Evolutionary conservation across 2,888 invertebrate genomes (phyloP).

Genomic region (Oscheius onirici): DNA sequence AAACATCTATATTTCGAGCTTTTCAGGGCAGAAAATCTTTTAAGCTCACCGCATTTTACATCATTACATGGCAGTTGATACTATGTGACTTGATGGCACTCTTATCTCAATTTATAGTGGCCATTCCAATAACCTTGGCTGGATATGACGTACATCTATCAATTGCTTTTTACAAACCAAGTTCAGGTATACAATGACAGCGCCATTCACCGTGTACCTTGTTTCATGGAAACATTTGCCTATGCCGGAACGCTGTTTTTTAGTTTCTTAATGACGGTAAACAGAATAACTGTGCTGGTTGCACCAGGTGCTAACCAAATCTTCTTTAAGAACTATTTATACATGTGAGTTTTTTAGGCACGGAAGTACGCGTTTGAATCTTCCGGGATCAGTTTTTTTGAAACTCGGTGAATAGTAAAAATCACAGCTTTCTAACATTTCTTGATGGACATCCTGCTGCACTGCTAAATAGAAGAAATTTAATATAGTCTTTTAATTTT

Average conservation of each 20-base stretch:
- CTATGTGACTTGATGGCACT: neutral
- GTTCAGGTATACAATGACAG: neutral
- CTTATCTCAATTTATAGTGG: neutral
- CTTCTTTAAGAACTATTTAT: neutral
- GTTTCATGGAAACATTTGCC: constrained; percentile 6
- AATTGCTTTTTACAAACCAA: neutral
- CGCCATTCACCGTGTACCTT: neutral
- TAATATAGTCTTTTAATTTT: too few species aligned
- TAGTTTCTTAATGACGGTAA: constrained; percentile 8
- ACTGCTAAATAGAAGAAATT: too few species aligned
- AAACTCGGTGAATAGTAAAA: too few species aligned
- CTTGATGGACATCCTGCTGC: too few species aligned
- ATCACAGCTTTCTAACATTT: too few species aligned
- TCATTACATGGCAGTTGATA: neutral
- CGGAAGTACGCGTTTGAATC: too few species aligned
- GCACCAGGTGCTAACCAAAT: neutral
- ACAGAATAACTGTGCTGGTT: constrained; percentile 7
- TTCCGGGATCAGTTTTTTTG: too few species aligned
- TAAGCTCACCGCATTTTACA: neutral
- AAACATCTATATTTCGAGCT: too few species aligned
- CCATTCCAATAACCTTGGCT: neutral
- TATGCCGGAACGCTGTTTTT: constrained; percentile 9
- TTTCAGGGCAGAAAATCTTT: neutral
- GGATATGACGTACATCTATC: neutral
- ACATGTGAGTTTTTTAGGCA: neutral